Percentiles rank a stretch among this genome's conserved stretches.
Conservation (phyloP, 2,113 vertebrate species). For the Apaloderma vittatum region DNA sequence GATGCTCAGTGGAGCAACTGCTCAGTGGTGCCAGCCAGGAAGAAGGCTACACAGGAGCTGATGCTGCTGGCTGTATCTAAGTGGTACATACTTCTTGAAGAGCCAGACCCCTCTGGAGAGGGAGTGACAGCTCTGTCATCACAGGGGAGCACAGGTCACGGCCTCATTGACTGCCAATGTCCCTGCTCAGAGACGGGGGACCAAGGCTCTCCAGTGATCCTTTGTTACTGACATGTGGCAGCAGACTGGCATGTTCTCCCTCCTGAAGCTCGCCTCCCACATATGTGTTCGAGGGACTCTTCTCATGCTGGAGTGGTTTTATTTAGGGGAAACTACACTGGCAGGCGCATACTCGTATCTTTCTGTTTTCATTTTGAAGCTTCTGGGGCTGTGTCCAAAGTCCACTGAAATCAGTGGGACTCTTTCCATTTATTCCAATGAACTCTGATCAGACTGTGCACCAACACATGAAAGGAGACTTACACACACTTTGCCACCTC, state of each 20-base stretch:
- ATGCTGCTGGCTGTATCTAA: not conserved
- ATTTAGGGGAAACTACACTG: not conserved
- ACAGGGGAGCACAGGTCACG: not conserved
- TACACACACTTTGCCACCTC: not conserved
- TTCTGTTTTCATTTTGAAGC: slow-evolving; percentile 21
- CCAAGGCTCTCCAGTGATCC: not conserved
- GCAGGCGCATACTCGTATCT: not conserved
- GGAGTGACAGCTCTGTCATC: not conserved
- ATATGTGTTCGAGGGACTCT: not conserved
- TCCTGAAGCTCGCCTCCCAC: not conserved
- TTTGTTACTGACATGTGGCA: accelerated
- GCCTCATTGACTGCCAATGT: not conserved
- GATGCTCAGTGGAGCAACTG: not conserved
- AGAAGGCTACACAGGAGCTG: not conserved
- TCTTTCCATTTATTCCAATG: not conserved
- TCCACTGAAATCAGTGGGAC: not conserved
- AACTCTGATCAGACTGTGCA: not conserved
- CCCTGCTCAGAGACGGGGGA: not conserved
- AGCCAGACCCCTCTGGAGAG: not conserved
- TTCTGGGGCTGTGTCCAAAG: slow-evolving; percentile 24
- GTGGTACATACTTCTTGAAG: not conserved
- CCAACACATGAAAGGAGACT: not conserved
- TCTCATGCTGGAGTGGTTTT: not conserved
- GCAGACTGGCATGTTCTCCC: not conserved
- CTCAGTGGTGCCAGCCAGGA: not conserved